Evolutionary conservation across 2,888 invertebrate genomes (phyloP).

Genomic region (Isotomurus palustris): DNA sequence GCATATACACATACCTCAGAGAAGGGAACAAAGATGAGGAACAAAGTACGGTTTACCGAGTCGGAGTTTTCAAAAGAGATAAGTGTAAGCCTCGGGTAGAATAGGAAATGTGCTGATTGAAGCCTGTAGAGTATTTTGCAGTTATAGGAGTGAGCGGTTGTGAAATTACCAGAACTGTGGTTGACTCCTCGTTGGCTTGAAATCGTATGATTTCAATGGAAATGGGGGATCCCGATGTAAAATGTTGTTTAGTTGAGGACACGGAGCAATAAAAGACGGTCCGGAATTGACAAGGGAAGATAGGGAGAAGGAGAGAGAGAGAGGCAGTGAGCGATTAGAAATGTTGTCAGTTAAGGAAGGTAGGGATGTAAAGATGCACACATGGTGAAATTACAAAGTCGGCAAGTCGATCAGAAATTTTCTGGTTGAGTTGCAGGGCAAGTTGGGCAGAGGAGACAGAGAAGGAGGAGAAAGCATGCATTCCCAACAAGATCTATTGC

Average conservation of each 20-base stretch:
- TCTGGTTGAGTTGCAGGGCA: slow-evolving; percentile 33
- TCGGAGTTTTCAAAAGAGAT: slow-evolving; percentile 1
- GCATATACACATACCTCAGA: not conserved
- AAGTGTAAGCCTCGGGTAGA: not conserved
- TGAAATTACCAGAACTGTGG: too few relatives aligned
- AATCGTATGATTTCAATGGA: too few relatives aligned
- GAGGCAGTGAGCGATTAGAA: slow-evolving; percentile 15
- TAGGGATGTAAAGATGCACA: slow-evolving; percentile 15
- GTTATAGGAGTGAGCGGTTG: too few relatives aligned
- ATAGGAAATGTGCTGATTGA: slow-evolving; percentile 6
- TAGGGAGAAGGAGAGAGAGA: not conserved
- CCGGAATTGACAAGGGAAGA: slow-evolving; percentile 7
- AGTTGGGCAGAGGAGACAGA: slow-evolving; percentile 5
- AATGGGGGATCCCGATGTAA: too few relatives aligned
- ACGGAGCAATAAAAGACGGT: slow-evolving; percentile 16
- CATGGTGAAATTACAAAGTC: slow-evolving; percentile 42
- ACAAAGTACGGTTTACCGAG: not conserved
- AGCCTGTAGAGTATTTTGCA: too few relatives aligned
- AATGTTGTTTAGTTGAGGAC: slow-evolving; percentile 6
- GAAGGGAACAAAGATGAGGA: not conserved
- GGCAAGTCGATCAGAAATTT: slow-evolving; percentile 45
- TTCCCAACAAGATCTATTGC: slow-evolving; percentile 46
- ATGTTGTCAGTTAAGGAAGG: slow-evolving; percentile 14
- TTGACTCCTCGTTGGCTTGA: too few relatives aligned
- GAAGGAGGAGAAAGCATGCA: slow-evolving; percentile 27